Percentiles rank a stretch among this genome's conserved stretches.
phyloP scores from a whole-genome alignment of 2,113 vertebrate species.

The Hyaena hyaena region DNA sequence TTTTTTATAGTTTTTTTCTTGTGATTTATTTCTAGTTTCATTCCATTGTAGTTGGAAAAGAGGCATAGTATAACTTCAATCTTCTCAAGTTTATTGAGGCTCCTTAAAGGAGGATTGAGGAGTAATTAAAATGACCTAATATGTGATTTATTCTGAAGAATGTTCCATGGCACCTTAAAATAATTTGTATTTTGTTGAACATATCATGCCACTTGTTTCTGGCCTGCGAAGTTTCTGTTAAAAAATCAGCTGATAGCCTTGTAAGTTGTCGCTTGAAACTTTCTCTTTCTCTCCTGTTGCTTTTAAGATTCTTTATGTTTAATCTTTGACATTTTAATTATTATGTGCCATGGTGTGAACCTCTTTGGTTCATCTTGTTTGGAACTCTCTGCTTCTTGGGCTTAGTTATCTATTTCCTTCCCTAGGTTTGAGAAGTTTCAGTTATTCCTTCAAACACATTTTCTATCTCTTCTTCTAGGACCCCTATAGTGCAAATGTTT shows the following conservation, averaged over 20 bases:
- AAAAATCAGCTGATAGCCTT: not conserved
- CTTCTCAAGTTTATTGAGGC: no score
- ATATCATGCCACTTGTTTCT: not conserved
- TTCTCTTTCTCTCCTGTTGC: not conserved
- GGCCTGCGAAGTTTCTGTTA: not conserved
- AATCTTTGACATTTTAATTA: not conserved
- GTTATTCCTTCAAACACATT: not conserved
- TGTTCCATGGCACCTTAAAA: no score
- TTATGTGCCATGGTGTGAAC: not conserved
- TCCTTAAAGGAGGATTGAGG: no score
- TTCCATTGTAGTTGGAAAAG: no score
- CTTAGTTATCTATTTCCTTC: not conserved
- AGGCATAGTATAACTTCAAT: no score
- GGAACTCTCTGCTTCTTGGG: not conserved
- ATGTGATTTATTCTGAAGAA: not conserved
- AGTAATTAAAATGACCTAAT: no score
- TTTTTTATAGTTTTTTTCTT: not conserved
- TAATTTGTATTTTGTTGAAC: not conserved
- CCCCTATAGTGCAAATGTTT: not conserved
- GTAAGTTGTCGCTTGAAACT: not conserved
- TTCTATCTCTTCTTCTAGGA: not conserved
- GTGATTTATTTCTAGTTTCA: no score
- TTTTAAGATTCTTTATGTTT: not conserved
- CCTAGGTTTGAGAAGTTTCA: not conserved
- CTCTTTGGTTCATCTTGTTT: not conserved